Evolutionary conservation across 1,140 invertebrate species (phyloP), one percentile per base, ranked within the genome.

Genomic region (Elymnias hypermnestra): DNA sequence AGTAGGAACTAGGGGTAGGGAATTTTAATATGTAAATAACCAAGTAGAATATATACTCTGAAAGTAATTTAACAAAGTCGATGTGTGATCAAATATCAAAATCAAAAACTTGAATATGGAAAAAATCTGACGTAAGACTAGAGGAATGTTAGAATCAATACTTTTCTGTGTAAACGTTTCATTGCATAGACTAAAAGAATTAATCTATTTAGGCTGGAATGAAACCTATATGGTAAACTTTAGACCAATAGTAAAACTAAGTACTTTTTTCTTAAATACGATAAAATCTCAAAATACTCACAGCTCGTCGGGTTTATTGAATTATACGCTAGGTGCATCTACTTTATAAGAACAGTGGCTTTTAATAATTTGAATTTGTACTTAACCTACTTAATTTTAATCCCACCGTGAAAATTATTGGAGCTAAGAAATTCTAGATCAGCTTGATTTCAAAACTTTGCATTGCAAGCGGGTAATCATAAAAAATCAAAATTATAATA

Each of bases 251-350:
- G 69, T 72, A 69, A 72, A 82, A 74, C 67, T 81, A 82, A 81
- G 70, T 73, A 68, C 69, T 73, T 72, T 73, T 74, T 64, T 74
- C 77, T 82, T 85, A 83, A 76, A 75, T 74, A 83, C 78, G 78
- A 83, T 85, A 83, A 85, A 85, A 85, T 85, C 82, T 85, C 82
- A 82, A 82, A 85, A 83, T 81, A 76, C 68, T 85, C 82, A 85
- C 82, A 85, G 82, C 82, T 85, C 82, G 63, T 85, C 79, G 79
- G 78, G 70, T 83, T 84, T 82, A 85, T 83, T 85, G 77, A 83
- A 81, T 78, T 72, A 74, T 76, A 82, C 76, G 72, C 82, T 85
- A 85, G 71, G 82, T 85, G 82, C 77, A 82, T 62, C 79, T 85
- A 85, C 82, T 67, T 81, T 83, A 82, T 78, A 74, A 83, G 77